Base-by-base conservation (phyloP, 1,140 invertebrate species). In the Heliconius himera region DNA sequence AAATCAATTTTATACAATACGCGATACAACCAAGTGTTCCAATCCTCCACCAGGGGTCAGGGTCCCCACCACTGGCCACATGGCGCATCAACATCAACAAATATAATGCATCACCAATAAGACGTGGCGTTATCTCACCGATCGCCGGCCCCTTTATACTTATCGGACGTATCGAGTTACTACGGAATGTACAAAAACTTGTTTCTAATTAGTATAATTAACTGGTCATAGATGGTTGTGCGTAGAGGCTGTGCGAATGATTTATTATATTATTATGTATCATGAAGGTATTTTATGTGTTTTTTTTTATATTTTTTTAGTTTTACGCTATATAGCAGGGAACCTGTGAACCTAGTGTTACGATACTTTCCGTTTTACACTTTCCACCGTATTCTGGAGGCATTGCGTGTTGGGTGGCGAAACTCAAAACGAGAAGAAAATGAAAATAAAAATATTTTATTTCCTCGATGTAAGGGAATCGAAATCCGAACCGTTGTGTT, bases 141-240 rank as follows among this genome's bases (percentile, higher is more conserved):
- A 90, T 90, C 89, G 83, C 82, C 89, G 89, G 88, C 80, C 83
- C 80, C 86, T 86, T 89, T 84, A 84, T 76, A 73, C 77, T 84
- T 88, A 87, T 88, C 85, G 72, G 80, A 70, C 72, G 74, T 56
- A 86, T 90, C 88, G 81, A 77, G 85, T 88, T 88, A 84, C 87
- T 88, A 84, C 87, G 81, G 78, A 80, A 81, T 75, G 75, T 81
- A 86, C 81, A 88, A 88, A 87, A 90, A 93, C 85, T 88, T 90
- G 90, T 88, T 92, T 88, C 90, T 91, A 92, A 93, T 93, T 93
- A 93, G 80, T 83, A 85, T 91, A 91, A 93, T 93, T 91, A 93
- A 84, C 81, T 78, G 78, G 49, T 70, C 78, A 71, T 77, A 84
- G 82, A 82, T 73, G 56, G 78, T 73, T 49, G 51, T 29, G 79